Conservation (phyloP, 2,113 vertebrate genomes). For the Apodemus speciosus region DNA sequence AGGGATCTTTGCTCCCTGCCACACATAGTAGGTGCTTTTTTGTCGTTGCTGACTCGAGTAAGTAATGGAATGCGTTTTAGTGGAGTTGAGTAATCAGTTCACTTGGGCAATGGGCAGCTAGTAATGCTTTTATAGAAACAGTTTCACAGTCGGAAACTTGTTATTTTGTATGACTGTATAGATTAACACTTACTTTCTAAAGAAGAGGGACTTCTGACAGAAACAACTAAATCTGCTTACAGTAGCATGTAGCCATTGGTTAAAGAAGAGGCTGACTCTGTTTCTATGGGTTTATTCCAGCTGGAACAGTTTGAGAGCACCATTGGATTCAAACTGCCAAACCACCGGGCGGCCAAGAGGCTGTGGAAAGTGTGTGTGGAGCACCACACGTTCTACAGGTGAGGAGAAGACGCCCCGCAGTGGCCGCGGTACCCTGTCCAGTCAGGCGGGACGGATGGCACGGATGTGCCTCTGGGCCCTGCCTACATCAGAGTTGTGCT, state of each 20-base stretch:
- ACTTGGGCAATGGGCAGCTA: background rate
- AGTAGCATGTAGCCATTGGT: conserved; percentile 9
- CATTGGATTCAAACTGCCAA: conserved; percentile 98
- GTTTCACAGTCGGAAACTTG: background rate
- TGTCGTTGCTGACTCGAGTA: background rate
- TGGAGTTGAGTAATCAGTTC: conserved; percentile 1
- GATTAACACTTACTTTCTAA: background rate
- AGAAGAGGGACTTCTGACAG: conserved; percentile 47
- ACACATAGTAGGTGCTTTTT: accelerated
- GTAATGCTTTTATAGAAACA: conserved; percentile 48
- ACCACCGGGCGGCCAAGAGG: conserved; percentile 95
- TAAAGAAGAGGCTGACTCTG: conserved; percentile 66
- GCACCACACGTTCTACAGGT: conserved; percentile 99
- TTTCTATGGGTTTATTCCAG: conserved; percentile 83
- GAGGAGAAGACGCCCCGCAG: conserved; percentile 46
- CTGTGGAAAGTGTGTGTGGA: conserved; percentile 99
- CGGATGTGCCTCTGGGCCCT: accelerated
- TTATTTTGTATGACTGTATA: conserved; percentile 13
- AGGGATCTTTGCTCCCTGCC: no score
- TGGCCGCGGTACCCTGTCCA: background rate
- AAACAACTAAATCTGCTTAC: conserved; percentile 31
- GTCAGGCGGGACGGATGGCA: no score
- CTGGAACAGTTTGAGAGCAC: conserved; percentile 98
- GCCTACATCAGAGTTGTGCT: accelerated
- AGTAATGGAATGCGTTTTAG: conserved; percentile 4